Evolutionary conservation across 2,797 vertebrate species (phyloP).

Genomic region (Ataeniobius toweri): DNA sequence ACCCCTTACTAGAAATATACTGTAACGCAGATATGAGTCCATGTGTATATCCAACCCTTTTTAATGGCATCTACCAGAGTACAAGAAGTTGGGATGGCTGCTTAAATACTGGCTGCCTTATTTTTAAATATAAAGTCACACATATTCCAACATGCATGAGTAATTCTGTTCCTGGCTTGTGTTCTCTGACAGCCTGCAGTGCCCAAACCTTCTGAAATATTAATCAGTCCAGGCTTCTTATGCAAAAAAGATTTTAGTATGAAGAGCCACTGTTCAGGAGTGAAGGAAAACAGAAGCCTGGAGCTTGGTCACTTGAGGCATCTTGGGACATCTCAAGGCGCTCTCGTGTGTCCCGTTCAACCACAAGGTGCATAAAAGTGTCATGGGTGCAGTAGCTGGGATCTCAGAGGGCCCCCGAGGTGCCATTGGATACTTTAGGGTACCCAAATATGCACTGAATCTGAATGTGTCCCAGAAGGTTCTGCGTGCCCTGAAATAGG

Average conservation of each 20-base stretch:
- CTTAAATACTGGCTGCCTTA: slow-evolving; percentile 18
- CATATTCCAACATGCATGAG: slow-evolving; percentile 40
- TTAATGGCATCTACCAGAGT: slow-evolving; percentile 3
- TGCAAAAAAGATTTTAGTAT: slow-evolving; percentile 36
- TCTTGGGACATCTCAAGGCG: slow-evolving; percentile 49
- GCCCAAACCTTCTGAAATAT: slow-evolving; percentile 42
- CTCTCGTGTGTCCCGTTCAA: slow-evolving; percentile 20
- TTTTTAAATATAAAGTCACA: slow-evolving; percentile 42
- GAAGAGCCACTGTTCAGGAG: slow-evolving; percentile 17
- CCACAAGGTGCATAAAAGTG: slow-evolving; percentile 17
- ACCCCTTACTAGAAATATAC: slow-evolving; percentile 33
- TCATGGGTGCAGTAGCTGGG: background rate
- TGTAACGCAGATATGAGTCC: slow-evolving; percentile 16
- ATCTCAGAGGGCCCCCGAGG: slow-evolving; percentile 4
- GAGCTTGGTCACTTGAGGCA: slow-evolving; percentile 35
- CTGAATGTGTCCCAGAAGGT: background rate
- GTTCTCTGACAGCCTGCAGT: slow-evolving; percentile 30
- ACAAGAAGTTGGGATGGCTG: background rate
- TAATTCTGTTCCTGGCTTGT: slow-evolving; percentile 32
- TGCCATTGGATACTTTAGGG: slow-evolving; percentile 8
- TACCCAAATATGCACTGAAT: slow-evolving; percentile 8
- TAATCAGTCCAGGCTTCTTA: slow-evolving; percentile 39
- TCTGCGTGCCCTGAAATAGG: background rate
- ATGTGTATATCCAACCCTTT: slow-evolving; percentile 15
- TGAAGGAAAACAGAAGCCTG: slow-evolving; percentile 51